Conservation (phyloP, 2,113 vertebrate species). For the Dendrocopos noguchii region DNA sequence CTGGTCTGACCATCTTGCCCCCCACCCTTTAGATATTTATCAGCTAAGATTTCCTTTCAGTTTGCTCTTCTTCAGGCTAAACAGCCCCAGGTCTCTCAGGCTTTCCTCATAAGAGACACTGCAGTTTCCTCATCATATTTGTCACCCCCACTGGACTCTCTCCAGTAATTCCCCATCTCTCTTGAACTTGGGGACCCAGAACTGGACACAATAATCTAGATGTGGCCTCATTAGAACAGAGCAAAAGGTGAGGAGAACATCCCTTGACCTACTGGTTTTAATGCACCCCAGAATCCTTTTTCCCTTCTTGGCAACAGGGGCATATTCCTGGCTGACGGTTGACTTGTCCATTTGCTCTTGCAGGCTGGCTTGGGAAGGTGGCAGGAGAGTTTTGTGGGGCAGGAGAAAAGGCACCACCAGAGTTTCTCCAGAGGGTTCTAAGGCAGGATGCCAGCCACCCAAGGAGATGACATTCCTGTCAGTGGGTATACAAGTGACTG, state of each 20-base stretch:
- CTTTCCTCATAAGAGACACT: not conserved
- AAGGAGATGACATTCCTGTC: fast-evolving
- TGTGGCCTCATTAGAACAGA: not conserved
- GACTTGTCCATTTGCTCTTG: not conserved
- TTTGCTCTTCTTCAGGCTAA: too few relatives aligned
- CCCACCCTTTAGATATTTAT: not conserved
- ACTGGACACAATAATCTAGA: not conserved
- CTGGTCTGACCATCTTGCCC: not conserved
- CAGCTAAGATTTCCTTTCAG: too few relatives aligned
- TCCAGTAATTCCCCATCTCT: not conserved
- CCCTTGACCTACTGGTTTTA: not conserved
- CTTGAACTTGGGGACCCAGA: not conserved
- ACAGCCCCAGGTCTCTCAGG: not conserved
- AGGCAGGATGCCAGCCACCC: fast-evolving
- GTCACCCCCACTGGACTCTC: not conserved
- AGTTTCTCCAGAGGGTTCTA: fast-evolving
- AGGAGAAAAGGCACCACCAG: not conserved
- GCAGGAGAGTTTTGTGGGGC: not conserved
- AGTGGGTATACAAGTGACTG: fast-evolving
- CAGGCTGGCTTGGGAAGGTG: fast-evolving
- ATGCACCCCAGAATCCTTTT: not conserved
- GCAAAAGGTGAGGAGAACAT: not conserved
- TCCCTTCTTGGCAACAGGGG: too few relatives aligned
- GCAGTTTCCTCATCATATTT: not conserved
- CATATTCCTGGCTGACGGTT: too few relatives aligned